A percentile compares a stretch with the other conserved stretches of the same genome.
Conservation (phyloP, 1,140 invertebrate genomes). For the Cyphomyrmex costatus region DNA sequence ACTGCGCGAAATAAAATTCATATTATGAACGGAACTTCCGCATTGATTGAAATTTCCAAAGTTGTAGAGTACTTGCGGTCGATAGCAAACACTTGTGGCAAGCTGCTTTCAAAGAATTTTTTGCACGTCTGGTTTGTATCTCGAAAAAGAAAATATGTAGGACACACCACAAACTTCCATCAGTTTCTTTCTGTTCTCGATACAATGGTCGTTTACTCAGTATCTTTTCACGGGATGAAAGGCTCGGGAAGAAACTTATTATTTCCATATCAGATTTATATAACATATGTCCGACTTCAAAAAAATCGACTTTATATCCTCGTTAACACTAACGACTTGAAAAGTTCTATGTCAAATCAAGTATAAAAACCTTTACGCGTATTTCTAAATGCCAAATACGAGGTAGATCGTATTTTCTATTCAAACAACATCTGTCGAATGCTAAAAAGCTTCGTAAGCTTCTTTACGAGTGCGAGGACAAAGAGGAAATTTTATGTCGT, state of each 20-base stretch:
- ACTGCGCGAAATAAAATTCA: not conserved
- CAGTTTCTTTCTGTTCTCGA: not conserved
- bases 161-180: constrained; percentile 1
- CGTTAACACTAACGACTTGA: not conserved
- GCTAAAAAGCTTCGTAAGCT: not conserved
- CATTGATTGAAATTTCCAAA: not conserved
- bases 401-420: not conserved
- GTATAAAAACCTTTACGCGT: not conserved
- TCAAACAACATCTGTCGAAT: not conserved
- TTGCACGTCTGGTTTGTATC: not conserved
- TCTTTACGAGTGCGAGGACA: not conserved
- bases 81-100: not conserved
- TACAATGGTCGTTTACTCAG: not conserved
- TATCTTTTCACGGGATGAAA: not conserved
- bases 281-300: not conserved
- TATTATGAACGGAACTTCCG: too few species aligned
- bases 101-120: not conserved
- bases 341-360: not conserved
- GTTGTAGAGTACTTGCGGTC: not conserved
- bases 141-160: not conserved
- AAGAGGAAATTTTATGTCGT: not conserved
- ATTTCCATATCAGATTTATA: not conserved
- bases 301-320: too few species aligned
- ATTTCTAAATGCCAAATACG: not conserved
- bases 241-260: not conserved